phyloP scores from a whole-genome alignment of 2,888 invertebrate species.

The Aphelenchoides bicaudatus region DNA sequence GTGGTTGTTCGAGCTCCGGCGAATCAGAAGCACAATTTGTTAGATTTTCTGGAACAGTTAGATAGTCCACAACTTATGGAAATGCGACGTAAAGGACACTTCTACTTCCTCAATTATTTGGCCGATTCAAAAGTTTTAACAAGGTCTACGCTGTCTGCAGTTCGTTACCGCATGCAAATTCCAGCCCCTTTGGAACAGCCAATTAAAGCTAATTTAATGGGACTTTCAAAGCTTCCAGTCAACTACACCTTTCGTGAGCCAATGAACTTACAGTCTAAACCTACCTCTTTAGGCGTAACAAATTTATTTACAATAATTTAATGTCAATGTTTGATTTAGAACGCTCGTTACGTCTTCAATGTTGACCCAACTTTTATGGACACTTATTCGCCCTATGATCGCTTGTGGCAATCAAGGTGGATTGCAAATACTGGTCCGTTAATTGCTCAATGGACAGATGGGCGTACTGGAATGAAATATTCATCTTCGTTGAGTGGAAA shows the following conservation, averaged over 20 bases:
- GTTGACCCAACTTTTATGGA: constrained; percentile 25
- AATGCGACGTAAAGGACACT: constrained; percentile 3
- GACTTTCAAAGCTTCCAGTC: constrained; percentile 2
- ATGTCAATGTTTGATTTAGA: constrained; percentile 20
- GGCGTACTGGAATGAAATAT: background rate
- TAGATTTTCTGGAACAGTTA: background rate
- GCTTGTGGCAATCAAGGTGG: background rate
- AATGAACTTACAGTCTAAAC: background rate
- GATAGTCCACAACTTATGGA: background rate
- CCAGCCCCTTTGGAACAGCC: constrained; percentile 20
- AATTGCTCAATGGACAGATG: background rate
- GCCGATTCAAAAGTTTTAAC: background rate
- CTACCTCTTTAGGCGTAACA: background rate
- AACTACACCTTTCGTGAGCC: background rate
- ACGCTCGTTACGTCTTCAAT: constrained; percentile 18
- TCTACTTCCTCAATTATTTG: constrained; percentile 3
- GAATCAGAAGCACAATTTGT: background rate
- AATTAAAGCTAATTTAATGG: background rate
- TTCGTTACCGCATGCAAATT: constrained; percentile 20
- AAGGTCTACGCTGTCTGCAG: constrained; percentile 20
- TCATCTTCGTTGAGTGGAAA: constrained; percentile 15
- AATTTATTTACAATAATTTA: background rate
- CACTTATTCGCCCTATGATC: constrained; percentile 3
- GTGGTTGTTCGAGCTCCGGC: background rate
- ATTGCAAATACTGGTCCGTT: background rate